Percentiles rank a stretch among this genome's conserved stretches.
Conservation (phyloP, 1,140 invertebrate genomes). For the Hylyphantes graminicola region DNA sequence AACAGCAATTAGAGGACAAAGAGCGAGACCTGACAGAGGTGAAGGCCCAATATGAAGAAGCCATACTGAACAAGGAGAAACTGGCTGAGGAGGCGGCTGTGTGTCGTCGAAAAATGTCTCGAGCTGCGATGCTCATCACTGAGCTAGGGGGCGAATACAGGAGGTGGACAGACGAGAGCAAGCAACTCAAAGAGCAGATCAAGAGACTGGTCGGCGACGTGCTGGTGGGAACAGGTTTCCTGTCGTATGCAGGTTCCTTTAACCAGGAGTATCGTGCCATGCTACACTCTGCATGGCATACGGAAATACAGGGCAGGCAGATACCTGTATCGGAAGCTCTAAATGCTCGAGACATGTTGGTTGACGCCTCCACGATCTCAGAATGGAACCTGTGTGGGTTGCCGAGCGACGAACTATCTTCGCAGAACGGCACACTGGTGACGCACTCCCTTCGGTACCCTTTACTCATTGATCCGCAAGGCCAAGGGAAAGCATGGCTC, state of each 20-base stretch:
- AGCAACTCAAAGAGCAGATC: slow-evolving; percentile 74
- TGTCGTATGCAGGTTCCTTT: slow-evolving; percentile 96
- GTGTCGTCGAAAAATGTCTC: slow-evolving; percentile 94
- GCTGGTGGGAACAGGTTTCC: slow-evolving; percentile 89
- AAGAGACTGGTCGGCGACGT: slow-evolving; percentile 89
- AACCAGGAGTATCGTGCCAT: slow-evolving; percentile 93
- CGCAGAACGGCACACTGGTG: slow-evolving; percentile 91
- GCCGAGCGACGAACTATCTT: slow-evolving; percentile 86
- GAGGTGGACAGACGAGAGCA: slow-evolving; percentile 95
- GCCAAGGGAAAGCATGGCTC: slow-evolving; percentile 97
- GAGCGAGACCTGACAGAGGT: slow-evolving; percentile 89
- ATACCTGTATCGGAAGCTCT: slow-evolving; percentile 86
- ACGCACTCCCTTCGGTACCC: slow-evolving; percentile 95
- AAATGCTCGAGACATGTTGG: slow-evolving; percentile 90
- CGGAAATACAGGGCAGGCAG: slow-evolving; percentile 80
- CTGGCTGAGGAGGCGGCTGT: slow-evolving; percentile 85
- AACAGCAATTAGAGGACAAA: slow-evolving; percentile 88
- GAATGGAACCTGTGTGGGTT: slow-evolving; percentile 93
- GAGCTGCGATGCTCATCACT: slow-evolving; percentile 92
- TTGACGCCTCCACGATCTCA: slow-evolving; percentile 87
- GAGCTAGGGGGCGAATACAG: slow-evolving; percentile 93
- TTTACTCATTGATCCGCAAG: slow-evolving; percentile 93
- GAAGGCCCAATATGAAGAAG: slow-evolving; percentile 91
- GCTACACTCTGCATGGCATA: slow-evolving; percentile 86
- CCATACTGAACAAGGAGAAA: slow-evolving; percentile 88